These are phyloP conservation scores for Centrocercus urophasianus DNA, from an alignment of 2,113 vertebrate genomes.

Conservation along the genomic window DNA sequence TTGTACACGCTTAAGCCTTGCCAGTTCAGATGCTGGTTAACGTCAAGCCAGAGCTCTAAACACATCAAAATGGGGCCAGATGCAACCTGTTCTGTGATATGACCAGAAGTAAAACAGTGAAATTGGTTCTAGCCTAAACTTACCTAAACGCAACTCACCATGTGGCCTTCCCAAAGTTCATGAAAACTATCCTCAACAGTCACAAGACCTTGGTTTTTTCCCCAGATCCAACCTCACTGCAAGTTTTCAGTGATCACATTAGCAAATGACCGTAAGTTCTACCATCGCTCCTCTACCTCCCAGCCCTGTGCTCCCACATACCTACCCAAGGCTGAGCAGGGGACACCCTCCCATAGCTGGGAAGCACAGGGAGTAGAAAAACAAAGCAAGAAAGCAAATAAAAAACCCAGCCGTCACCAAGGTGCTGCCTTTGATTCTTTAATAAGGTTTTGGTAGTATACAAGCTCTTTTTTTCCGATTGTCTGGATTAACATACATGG, in stretches of 20 bases:
- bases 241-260: neutral
- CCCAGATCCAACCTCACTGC: neutral
- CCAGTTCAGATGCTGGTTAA: neutral
- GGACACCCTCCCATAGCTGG: neutral
- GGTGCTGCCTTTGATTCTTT: conserved; percentile 83
- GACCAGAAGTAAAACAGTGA: neutral
- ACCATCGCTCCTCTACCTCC: neutral
- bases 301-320: rapidly evolving
- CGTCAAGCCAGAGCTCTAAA: neutral
- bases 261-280: neutral
- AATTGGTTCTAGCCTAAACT: neutral
- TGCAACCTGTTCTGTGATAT: neutral
- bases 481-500: conserved; percentile 95
- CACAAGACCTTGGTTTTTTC: neutral
- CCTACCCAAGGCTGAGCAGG: neutral
- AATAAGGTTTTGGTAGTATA: conserved; percentile 94
- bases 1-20: neutral
- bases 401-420: conserved; percentile 73
- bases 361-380: conserved; percentile 8
- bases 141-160: neutral
- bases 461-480: conserved; percentile 91
- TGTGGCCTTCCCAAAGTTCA: neutral
- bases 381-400: conserved; percentile 17
- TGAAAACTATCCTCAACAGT: neutral
- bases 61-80: rapidly evolving